Evolutionary conservation across 1,140 invertebrate genomes (phyloP), one percentile per base, ranked within the genome.

Genomic region (Drosophila tani): DNA sequence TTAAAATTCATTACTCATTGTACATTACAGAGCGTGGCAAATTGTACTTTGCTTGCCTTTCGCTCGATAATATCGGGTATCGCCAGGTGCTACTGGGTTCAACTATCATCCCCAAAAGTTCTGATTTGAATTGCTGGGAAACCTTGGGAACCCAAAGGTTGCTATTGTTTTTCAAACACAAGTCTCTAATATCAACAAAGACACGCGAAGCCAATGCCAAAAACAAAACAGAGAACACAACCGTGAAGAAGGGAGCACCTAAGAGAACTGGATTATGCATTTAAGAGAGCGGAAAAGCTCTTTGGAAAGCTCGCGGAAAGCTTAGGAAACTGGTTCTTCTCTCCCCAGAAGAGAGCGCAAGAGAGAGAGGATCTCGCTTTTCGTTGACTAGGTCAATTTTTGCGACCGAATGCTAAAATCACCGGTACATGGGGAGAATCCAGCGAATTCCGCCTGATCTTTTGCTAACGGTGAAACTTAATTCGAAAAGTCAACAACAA

Each of bases 331-430:
- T 21, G n/a, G 58, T 64, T 59, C 40, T 50, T 4, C 21, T 43
- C 55, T 45, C 40, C 2, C 32, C 3, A 19, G 0, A 6, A 5
- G 40, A 46, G 65, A 47, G 60, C 40, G 15, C 17, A 15, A 27
- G 21, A 47, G 43, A 66, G 69, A 41, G 51, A 57, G 62, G 75
- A 80, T 80, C 56, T 66, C 14, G 21, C 45, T 77, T 70, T 78
- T 57, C 77, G 81, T 87, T 84, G 83, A 88, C 81, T 87, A 88
- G 83, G 83, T 87, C 83, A 87, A 88, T 81, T 80, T 80, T 81
- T 75, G 24, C 53, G n/a, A 59, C 27, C 19, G 21, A 71, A 45
- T 79, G 69, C 69, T 32, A 59, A 73, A 73, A 49, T 58, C n/a
- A 29, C 69, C 51, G 65, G 51, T 32, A 57, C 32, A 19, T 35